Base-by-base conservation (phyloP, 1,140 invertebrate genomes). In the Kradibia gibbosae region DNA sequence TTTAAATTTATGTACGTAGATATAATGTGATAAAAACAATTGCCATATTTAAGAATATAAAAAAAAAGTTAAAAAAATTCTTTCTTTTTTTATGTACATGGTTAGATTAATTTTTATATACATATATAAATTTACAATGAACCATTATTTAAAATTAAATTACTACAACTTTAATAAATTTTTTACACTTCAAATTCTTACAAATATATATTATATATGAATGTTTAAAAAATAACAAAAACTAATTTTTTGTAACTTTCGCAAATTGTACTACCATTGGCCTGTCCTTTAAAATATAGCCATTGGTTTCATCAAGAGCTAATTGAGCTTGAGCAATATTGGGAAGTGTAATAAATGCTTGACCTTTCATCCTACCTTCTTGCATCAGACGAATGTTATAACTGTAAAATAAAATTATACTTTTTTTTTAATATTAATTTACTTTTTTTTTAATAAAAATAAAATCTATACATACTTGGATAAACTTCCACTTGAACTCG, bases 291-390 rank as follows among this genome's bases (percentile, higher is more conserved):
- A 98, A 90, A 84, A 97, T 93, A 88, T 93, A 96, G n/a, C 96
- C 97, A 92, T 98, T 98, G 11, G 96, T 98, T 89, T 97, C 96
- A 85, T 93, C 91, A 0, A 98, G 87, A 42, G 97, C 97, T 87
- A 92, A 91, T 88, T 94, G 91, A 3, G 97, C 96, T 85, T 94
- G 91, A 75, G 93, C 91, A n/a, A 94, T 92, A 86, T 92, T 94
- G 80, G 94, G 94, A 71, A 98, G 92, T 11, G 96, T 97, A 0
- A 99, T 92, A 93, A 99, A 99, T 10, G 96, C 97, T 92, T 99
- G 98, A 0, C 97, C 97, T 91, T 98, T 98, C 97, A 99, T 98
- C 87, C 97, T 93, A 0, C 98, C 98, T 89, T 98, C 96, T 89
- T 97, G 96, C 97, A 99, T 98, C 3, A 98, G 92, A 85, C 95